phyloP scores from a whole-genome alignment of 2,888 invertebrate species.

The Polydrusus tereticollis region DNA sequence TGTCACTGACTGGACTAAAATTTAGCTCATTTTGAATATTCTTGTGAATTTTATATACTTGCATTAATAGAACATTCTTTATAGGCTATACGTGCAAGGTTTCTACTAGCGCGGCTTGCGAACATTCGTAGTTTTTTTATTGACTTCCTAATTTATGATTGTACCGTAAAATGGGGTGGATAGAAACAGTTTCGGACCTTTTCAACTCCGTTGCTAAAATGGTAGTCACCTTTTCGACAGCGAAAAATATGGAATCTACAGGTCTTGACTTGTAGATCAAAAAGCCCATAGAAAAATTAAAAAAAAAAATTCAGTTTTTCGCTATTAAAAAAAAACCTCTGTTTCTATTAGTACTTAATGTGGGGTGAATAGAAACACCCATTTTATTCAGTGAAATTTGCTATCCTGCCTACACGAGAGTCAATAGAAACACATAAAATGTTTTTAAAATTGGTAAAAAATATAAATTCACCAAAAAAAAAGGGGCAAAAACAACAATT shows the following conservation, averaged over 20 bases:
- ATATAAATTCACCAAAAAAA: not conserved
- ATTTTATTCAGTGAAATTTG: not conserved
- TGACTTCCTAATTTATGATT: too few relatives aligned
- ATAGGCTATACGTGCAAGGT: too few relatives aligned
- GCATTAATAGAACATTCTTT: too few relatives aligned
- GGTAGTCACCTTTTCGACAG: slow-evolving; percentile 15
- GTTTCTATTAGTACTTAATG: not conserved
- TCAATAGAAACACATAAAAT: not conserved
- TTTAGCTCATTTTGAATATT: too few relatives aligned
- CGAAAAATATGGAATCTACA: slow-evolving; percentile 19
- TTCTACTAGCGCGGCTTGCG: too few relatives aligned
- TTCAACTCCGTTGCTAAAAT: slow-evolving; percentile 9
- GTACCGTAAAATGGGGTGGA: slow-evolving; percentile 3
- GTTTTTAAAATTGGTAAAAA: not conserved
- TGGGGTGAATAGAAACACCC: slow-evolving; percentile 13
- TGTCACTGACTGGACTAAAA: too few relatives aligned
- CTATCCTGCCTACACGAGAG: not conserved
- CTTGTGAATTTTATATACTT: too few relatives aligned
- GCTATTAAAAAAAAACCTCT: not conserved
- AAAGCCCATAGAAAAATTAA: not conserved
- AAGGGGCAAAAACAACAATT: not conserved
- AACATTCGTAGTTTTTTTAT: too few relatives aligned
- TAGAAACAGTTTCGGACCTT: not conserved
- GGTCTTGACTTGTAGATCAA: not conserved
- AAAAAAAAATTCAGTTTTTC: not conserved